Percentiles rank a stretch among this genome's conserved stretches.
phyloP scores from a whole-genome alignment of 2,797 vertebrate species.

The Coregonus ussuriensis region DNA sequence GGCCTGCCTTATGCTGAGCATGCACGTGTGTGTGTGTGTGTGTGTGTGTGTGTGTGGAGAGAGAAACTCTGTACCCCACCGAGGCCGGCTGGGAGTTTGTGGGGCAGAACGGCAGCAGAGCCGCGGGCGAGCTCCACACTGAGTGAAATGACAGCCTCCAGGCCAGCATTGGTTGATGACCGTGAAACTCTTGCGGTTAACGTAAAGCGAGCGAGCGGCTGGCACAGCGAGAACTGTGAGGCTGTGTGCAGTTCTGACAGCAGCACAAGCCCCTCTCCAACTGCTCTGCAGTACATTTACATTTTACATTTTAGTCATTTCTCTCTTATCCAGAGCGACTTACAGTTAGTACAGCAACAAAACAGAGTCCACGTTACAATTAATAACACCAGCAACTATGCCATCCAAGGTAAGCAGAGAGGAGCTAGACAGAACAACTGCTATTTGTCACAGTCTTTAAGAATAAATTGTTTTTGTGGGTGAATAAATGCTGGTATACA shows the following conservation, averaged over 20 bases:
- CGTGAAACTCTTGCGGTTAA: slow-evolving; percentile 76
- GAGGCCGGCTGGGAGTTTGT: slow-evolving; percentile 76
- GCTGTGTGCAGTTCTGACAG: slow-evolving; percentile 62
- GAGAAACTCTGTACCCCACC: slow-evolving; percentile 38
- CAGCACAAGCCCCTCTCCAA: slow-evolving; percentile 52
- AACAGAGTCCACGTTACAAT: slow-evolving; percentile 42
- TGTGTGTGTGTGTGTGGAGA: slow-evolving; percentile 31
- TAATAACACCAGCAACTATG: slow-evolving; percentile 51
- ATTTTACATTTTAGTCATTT: too few relatives aligned
- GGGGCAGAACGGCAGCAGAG: slow-evolving; percentile 74
- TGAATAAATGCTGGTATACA: slow-evolving; percentile 44
- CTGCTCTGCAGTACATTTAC: slow-evolving; percentile 45
- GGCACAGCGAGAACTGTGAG: slow-evolving; percentile 58
- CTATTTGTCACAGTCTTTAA: slow-evolving; percentile 61
- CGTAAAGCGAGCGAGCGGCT: slow-evolving; percentile 72
- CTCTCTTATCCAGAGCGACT: too few relatives aligned
- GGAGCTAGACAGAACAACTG: slow-evolving; percentile 34
- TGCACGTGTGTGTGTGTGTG: slow-evolving; percentile 44
- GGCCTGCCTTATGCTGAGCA: slow-evolving; percentile 75
- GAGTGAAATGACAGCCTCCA: slow-evolving; percentile 73
- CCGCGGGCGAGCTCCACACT: slow-evolving; percentile 64
- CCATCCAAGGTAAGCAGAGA: slow-evolving; percentile 49
- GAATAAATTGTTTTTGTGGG: slow-evolving; percentile 52
- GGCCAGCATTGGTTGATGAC: slow-evolving; percentile 76
- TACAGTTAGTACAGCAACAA: slow-evolving; percentile 46